Percentiles rank a stretch among this genome's conserved stretches.
These are phyloP conservation scores for Stegodyphus mimosarum DNA, from an alignment of 1,140 invertebrate species.

Conservation along the genomic window DNA sequence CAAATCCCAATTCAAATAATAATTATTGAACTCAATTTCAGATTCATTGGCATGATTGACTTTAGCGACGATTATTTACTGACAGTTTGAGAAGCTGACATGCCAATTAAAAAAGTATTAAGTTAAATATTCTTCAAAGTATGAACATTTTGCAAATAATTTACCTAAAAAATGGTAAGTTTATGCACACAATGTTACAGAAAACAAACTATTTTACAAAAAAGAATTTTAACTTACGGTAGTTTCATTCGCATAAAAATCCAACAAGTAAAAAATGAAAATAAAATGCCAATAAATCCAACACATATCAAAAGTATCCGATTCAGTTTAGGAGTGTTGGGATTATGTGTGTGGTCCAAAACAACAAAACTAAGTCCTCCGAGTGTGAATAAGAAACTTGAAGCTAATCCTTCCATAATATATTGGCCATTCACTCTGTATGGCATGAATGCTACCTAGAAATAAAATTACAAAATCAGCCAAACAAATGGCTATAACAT, in stretches of 20 bases:
- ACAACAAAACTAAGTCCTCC: conserved; percentile 97
- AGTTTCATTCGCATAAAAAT: conserved; percentile 99
- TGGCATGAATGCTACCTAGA: conserved; percentile 95
- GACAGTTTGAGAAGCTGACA: no score
- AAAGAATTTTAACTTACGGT: conserved; percentile 77
- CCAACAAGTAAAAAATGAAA: conserved; percentile 96
- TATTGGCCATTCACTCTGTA: conserved; percentile 98
- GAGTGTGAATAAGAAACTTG: conserved; percentile 95
- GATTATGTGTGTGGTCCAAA: conserved; percentile 92
- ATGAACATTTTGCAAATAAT: no score
- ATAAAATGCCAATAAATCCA: conserved; percentile 91
- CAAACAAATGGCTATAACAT: no score
- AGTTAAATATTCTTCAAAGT: neutral
- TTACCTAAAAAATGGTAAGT: no score
- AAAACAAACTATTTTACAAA: no score
- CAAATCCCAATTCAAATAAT: no score
- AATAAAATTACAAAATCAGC: conserved; percentile 58
- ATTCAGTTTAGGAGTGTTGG: conserved; percentile 91
- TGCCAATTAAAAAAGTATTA: conserved; percentile 29
- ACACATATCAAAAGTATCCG: conserved; percentile 90
- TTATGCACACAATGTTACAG: no score
- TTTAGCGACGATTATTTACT: no score
- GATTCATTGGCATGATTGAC: no score
- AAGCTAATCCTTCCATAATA: conserved; percentile 98
- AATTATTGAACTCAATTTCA: no score